A percentile compares a stretch with the other conserved stretches of the same genome.
These are phyloP conservation scores for Tichodroma muraria DNA, from an alignment of 2,113 vertebrate species.

Conservation along the genomic window DNA sequence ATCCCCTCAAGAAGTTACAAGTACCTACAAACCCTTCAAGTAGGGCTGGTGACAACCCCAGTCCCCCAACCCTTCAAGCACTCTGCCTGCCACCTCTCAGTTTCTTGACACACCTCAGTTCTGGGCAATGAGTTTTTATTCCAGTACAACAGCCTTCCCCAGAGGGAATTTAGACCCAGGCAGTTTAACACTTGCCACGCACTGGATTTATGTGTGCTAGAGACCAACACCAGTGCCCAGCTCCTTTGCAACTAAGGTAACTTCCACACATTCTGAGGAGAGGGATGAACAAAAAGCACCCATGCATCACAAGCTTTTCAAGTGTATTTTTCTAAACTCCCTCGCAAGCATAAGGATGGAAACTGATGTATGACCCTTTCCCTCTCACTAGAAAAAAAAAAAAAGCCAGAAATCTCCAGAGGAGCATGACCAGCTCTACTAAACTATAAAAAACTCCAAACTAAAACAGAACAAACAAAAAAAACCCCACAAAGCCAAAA, in stretches of 20 bases:
- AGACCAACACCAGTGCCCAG: neutral
- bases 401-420: neutral
- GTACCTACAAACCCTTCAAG: neutral
- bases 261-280: accelerated
- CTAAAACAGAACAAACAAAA: neutral
- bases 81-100: neutral
- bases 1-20: neutral
- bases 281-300: neutral
- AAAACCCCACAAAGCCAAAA: neutral
- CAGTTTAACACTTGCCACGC: neutral
- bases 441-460: neutral
- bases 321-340: neutral
- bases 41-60: neutral
- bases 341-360: neutral
- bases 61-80: neutral
- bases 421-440: neutral
- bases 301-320: neutral
- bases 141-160: neutral
- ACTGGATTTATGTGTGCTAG: neutral
- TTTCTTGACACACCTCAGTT: neutral
- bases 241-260: neutral
- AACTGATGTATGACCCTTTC: neutral
- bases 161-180: neutral
- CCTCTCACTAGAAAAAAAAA: neutral
- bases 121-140: neutral